Evolutionary conservation across 1,140 invertebrate species (phyloP).

Genomic region (Caenorhabditis latens): DNA sequence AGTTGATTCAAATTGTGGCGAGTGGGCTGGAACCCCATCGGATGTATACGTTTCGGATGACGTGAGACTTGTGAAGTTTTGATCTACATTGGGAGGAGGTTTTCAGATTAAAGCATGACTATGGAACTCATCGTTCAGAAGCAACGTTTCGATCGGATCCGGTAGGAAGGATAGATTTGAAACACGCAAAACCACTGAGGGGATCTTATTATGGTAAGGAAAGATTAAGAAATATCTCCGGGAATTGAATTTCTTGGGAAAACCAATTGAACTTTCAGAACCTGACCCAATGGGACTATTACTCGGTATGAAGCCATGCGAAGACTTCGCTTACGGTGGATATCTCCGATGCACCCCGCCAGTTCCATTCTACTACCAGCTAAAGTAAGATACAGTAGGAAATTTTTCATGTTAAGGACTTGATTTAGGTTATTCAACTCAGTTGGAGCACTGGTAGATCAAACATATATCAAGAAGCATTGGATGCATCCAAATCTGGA

Average conservation of each 20-base stretch:
- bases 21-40: not conserved
- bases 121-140: conserved; percentile 51
- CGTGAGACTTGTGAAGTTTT: conserved; percentile 14
- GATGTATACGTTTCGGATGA: conserved; percentile 55
- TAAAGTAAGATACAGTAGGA: conserved; percentile 24
- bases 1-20: conserved; percentile 37
- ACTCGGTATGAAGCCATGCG: conserved; percentile 27
- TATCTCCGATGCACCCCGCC: conserved; percentile 62
- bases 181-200: conserved; percentile 31
- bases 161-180: conserved; percentile 50
- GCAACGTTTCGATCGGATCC: conserved; percentile 40
- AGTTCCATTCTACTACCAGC: conserved; percentile 46
- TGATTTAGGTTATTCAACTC: conserved; percentile 42
- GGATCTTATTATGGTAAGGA: conserved; percentile 59
- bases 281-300: conserved; percentile 60
- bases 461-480: conserved; percentile 59
- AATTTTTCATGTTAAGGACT: not conserved
- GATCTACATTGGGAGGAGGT: no score
- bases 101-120: conserved; percentile 59
- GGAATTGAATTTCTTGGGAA: not conserved
- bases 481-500: conserved; percentile 60
- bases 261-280: conserved; percentile 10
- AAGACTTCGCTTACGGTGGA: conserved; percentile 57
- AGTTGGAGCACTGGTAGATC: not conserved
- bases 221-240: not conserved